phyloP scores from a whole-genome alignment of 2,888 invertebrate genomes.

The Meliscaeva auricollis region DNA sequence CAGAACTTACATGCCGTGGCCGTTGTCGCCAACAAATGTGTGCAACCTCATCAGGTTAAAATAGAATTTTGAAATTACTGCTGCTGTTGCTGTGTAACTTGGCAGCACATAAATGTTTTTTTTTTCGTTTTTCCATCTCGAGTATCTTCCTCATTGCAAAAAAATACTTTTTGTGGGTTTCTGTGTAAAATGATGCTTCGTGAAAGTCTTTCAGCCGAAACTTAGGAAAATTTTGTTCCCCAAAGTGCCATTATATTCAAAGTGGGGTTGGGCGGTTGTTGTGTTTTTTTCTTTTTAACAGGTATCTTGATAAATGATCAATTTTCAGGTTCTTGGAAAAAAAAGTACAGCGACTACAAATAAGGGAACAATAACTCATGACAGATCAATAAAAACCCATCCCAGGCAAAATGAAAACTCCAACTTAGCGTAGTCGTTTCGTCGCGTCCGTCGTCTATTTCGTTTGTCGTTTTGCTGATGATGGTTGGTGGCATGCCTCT shows the following conservation, averaged over 20 bases:
- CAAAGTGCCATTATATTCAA: background rate
- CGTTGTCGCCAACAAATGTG: too few species aligned
- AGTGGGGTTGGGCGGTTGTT: background rate
- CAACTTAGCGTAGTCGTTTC: constrained; percentile 17
- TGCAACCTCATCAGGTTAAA: constrained; percentile 18
- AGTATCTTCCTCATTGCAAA: constrained; percentile 58
- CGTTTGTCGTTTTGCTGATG: too few species aligned
- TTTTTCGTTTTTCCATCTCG: background rate
- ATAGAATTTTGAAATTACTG: constrained; percentile 45
- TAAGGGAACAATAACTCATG: constrained; percentile 46
- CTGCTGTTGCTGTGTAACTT: constrained; percentile 20
- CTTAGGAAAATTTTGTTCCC: background rate
- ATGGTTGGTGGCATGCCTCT: constrained; percentile 5
- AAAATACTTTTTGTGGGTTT: background rate
- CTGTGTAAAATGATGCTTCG: background rate
- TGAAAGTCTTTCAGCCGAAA: constrained; percentile 27
- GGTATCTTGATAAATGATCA: constrained; percentile 26
- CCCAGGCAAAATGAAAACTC: constrained; percentile 10
- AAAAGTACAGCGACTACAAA: constrained; percentile 10
- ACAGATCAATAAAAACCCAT: constrained; percentile 53
- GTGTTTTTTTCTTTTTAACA: background rate
- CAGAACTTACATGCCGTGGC: background rate
- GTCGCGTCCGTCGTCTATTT: too few species aligned
- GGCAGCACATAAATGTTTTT: constrained; percentile 46
- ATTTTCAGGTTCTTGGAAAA: constrained; percentile 29